Evolutionary conservation across 2,888 invertebrate genomes (phyloP), one percentile per base, ranked within the genome.

Genomic region (Trichogramma dendrolimi): DNA sequence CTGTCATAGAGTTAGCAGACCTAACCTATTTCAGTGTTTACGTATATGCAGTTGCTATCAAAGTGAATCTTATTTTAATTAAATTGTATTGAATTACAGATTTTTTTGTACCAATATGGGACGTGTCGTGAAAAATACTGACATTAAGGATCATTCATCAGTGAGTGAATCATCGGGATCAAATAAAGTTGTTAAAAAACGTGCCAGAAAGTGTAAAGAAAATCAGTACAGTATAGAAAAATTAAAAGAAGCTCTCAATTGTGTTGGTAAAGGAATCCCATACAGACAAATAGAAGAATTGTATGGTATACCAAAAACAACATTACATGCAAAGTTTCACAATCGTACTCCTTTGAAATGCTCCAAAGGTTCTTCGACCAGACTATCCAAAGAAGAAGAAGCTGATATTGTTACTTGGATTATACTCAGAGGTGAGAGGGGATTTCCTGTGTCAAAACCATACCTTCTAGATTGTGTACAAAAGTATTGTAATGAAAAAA

Each of bases 391-490:
- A 42, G 54, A 62, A 14, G 64, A 65, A 57, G 63, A 67, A 54
- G 5, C 60, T 6, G 10, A 40, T 4, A 52, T 67, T 11, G 54
- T 61, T 7, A 27, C 38, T 1, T 52, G 58, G 58, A 46, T 53
- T n/a, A 5, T 58, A n/a, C 47, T 38, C 7, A 39, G 52, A 11
- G 6, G 53, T 53, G 46, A 53, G 27, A 39, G 47, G 11, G 58
- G 58, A 6, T 58, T 58, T 40, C 52, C 52, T 7, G 40, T 58
- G 10, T 72, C 72, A 4, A 74, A 73, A 68, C 66, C 66, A 0
- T 69, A 73, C 59, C 63, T 76, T 10, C 55, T 75, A 6, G 68
- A 72, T 46, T 71, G 69, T 60, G 73, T 73, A 4, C 66, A 71
- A 49, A 69, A 69, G 39, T 44, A 69, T 8, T 64, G 69, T 39